Evolutionary conservation across 1,140 invertebrate genomes (phyloP).

Genomic region (Capitella teleta): DNA sequence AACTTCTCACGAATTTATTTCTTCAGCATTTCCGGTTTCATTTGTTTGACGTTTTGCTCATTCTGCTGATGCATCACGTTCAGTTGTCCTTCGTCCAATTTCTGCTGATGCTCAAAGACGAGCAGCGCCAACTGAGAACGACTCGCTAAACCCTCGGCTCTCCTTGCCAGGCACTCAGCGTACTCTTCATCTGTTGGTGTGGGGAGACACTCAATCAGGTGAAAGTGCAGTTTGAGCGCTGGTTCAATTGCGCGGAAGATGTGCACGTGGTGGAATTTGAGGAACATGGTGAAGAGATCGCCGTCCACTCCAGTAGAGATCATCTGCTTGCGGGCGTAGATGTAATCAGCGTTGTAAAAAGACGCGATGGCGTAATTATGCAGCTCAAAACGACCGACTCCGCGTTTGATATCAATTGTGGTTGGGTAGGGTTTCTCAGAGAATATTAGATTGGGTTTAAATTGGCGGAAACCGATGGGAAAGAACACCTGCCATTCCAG

Average conservation of each 20-base stretch:
- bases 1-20: no score
- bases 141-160: conserved; percentile 30
- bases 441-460: conserved; percentile 36
- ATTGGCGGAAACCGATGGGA: conserved; percentile 40
- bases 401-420: conserved; percentile 61
- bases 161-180: conserved; percentile 26
- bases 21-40: conserved; percentile 8
- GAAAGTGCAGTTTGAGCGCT: conserved; percentile 51
- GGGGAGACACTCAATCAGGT: conserved; percentile 35
- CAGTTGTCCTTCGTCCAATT: conserved; percentile 12
- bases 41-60: conserved; percentile 6
- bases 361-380: conserved; percentile 59
- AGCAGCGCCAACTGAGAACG: conserved; percentile 37
- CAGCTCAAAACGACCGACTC: conserved; percentile 67
- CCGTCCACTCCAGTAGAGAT: conserved; percentile 15
- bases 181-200: conserved; percentile 17
- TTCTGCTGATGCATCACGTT: conserved; percentile 7
- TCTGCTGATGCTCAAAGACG: conserved; percentile 29
- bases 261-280: conserved; percentile 51
- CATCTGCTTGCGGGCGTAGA: conserved; percentile 52
- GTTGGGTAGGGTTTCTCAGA: conserved; percentile 39
- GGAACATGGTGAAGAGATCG: conserved; percentile 55
- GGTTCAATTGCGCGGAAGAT: conserved; percentile 62
- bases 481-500: conserved; percentile 44
- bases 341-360: conserved; percentile 73